Conservation (phyloP, 2,797 vertebrate species). For the Amniataba percoides region DNA sequence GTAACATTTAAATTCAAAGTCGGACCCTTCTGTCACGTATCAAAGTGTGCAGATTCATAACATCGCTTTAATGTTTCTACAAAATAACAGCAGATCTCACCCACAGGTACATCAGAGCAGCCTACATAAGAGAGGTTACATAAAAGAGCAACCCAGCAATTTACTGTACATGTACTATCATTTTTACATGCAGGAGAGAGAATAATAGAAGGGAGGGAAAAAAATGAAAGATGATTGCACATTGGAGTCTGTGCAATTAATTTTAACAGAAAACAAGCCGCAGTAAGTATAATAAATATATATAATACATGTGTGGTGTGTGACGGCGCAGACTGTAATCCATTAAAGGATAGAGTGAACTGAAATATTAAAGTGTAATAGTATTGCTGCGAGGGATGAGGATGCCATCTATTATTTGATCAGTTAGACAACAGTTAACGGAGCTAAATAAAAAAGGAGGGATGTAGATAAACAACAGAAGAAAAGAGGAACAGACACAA, state of each 20-base stretch:
- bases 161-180: not conserved
- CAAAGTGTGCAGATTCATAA: slow-evolving; percentile 20
- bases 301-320: not conserved
- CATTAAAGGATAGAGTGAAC: not conserved
- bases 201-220: not conserved
- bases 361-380: not conserved
- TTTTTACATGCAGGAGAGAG: not conserved
- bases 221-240: not conserved
- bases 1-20: slow-evolving; percentile 19
- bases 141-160: slow-evolving; percentile 8
- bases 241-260: not conserved
- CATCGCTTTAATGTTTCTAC: slow-evolving; percentile 2
- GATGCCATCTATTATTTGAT: not conserved
- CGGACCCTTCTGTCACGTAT: not conserved
- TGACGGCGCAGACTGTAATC: not conserved
- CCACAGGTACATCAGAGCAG: not conserved
- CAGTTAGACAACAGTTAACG: not conserved
- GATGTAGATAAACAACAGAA: not conserved
- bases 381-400: not conserved
- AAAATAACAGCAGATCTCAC: slow-evolving; percentile 4
- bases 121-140: too few species aligned
- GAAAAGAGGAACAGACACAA: slow-evolving; percentile 18
- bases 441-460: not conserved
- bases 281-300: not conserved
- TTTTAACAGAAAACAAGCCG: too few species aligned